phyloP scores from a whole-genome alignment of 1,140 invertebrate species.

The Gryon sp. region DNA sequence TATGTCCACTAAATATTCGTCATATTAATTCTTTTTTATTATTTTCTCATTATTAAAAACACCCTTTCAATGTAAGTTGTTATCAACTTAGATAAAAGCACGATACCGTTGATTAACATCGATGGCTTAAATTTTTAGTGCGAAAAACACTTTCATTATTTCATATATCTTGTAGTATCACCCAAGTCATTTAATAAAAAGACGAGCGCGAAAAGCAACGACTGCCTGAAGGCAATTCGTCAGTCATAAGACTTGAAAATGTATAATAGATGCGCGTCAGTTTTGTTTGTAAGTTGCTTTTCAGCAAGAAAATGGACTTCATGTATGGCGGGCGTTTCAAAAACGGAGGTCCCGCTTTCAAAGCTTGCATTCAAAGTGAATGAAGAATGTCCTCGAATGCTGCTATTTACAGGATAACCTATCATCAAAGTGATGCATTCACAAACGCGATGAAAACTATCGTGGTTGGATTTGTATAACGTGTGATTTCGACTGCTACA shows the following conservation, averaged over 20 bases:
- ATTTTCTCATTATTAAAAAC: too few relatives aligned
- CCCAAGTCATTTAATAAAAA: conserved; percentile 50
- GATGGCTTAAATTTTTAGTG: conserved; percentile 20
- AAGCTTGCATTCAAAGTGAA: conserved; percentile 43
- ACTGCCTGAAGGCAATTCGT: conserved; percentile 36
- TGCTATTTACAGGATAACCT: conserved; percentile 29
- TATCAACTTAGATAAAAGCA: not conserved
- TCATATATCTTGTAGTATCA: conserved; percentile 31
- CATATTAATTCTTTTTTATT: too few relatives aligned
- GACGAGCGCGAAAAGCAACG: conserved; percentile 38
- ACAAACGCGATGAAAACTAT: conserved; percentile 34
- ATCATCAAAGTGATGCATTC: conserved; percentile 42
- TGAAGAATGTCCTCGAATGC: conserved; percentile 46
- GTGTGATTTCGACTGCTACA: conserved; percentile 32
- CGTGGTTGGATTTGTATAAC: conserved; percentile 23
- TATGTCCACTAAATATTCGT: too few relatives aligned
- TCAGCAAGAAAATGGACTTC: conserved; percentile 50
- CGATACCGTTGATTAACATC: not conserved
- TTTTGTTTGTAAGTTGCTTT: conserved; percentile 60
- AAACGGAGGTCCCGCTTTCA: conserved; percentile 38
- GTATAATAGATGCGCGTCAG: conserved; percentile 48
- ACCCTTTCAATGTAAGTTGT: too few relatives aligned
- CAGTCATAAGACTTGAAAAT: conserved; percentile 42
- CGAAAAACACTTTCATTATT: conserved; percentile 32
- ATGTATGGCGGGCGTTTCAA: conserved; percentile 37